Evolutionary conservation across 2,888 invertebrate genomes (phyloP).

Genomic region (Tenthredo distinguenda): DNA sequence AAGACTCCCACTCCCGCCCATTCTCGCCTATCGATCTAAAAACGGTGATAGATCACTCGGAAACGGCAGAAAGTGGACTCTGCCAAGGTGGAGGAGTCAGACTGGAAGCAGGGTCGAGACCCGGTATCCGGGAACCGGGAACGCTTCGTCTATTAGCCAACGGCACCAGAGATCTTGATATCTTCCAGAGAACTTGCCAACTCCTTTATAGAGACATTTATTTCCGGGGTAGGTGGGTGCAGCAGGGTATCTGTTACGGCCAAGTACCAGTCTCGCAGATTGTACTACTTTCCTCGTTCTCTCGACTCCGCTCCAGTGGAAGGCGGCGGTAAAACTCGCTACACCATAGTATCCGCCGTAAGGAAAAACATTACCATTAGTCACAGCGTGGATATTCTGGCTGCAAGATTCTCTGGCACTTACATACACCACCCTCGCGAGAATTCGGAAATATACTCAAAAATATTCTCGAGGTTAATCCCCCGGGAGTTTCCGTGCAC

Average conservation of each 20-base stretch:
- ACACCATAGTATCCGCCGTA: background rate
- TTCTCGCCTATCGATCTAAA: background rate
- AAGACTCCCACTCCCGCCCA: background rate
- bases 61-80: background rate
- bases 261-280: constrained; percentile 71
- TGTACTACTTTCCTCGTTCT: constrained; percentile 67
- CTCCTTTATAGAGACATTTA: constrained; percentile 74
- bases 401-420: background rate
- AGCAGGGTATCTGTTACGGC: constrained; percentile 67
- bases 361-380: constrained; percentile 29
- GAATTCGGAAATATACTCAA: background rate
- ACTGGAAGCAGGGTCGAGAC: background rate
- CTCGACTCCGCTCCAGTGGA: too few relatives aligned
- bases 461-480: background rate
- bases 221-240: constrained; percentile 63
- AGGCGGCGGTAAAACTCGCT: background rate
- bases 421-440: background rate
- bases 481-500: background rate
- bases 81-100: constrained; percentile 33
- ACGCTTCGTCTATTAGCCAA: constrained; percentile 66
- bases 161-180: constrained; percentile 69
- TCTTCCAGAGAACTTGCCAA: constrained; percentile 73
- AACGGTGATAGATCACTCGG: background rate
- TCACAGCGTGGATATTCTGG: background rate
- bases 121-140: constrained; percentile 9